Base-by-base conservation (phyloP, 1,140 invertebrate species). In the Drosophila punjabiensis region DNA sequence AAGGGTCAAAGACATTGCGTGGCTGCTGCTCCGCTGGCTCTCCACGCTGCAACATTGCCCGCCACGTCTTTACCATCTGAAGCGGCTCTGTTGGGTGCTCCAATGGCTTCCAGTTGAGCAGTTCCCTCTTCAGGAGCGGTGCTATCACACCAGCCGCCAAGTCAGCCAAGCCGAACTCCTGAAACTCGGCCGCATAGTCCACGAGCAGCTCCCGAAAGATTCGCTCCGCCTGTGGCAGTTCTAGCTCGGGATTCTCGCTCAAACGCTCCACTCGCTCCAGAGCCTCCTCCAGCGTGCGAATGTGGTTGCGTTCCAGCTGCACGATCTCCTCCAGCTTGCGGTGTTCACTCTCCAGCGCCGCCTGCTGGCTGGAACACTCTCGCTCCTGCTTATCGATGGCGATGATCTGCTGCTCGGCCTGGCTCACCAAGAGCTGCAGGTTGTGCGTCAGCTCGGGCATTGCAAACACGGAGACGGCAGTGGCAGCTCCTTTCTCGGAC, bases 391-490 rank as follows among this genome's bases (percentile, higher is more conserved):
- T 95, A 76, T 99, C 97, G 89, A 98, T 98, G 79, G 96, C 95
- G 37, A 99, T 97, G 56, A 99, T 99, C 85, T 99, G 96, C 93
- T 99, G 97, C 94, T 99, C 98, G 70, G 98, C 98, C 94, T 98
- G 96, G 67, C 98, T 97, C 5, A 99, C 96, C 45, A 99, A 93
- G 16, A 99, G 93, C 91, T 98, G 96, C 16, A 99, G 94, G 94
- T 99, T 99, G 91, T 99, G 97, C 28, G 96, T 94, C 3, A 99
- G 95, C 94, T 99, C 98, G 1, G 98, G 98, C 67, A 99, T 89
- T 6, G 95, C 93, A 92, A 97, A 97, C 7, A 78, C 73, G 1
- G 64, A 53, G 6, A 43, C 47, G 10, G 82, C 20, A 93, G 92
- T 75, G 94, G 94, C 3, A 6, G 37, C 65, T 95, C 94, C 64